Evolutionary conservation across 1,140 invertebrate genomes (phyloP), one percentile per base, ranked within the genome.

Genomic region (Catajapyx aquilonaris): DNA sequence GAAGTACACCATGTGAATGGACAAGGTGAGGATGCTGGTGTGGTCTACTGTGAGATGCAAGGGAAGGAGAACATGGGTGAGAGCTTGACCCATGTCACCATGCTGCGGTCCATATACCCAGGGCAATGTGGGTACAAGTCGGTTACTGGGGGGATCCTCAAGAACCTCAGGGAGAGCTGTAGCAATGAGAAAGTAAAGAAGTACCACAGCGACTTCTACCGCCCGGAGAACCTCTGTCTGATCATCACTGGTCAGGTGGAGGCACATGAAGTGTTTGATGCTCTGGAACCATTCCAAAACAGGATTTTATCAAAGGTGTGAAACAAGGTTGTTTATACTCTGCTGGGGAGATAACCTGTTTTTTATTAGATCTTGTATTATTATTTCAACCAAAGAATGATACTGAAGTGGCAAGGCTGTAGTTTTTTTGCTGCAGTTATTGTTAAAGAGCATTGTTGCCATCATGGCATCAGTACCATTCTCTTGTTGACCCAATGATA

Each of bases 21-120:
- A 3, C 69, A 83, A 42, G 88, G 85, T 2, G 71, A 84, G 46
- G 75, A 94, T 66, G 81, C 74, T 21, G 88, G 88, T 21, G 80
- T 91, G 20, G 84, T 91, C 1, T 94, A 93, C 53, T 85, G 79
- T 56, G 86, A 94, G 62, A 88, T 91, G 79, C 84, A 91, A 52
- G 75, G 74, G 16, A 48, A 65, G 18, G 83, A 88, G 56, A 86
- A 87, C 53, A 69, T 64, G 28, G 80, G 75, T n/a, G 75, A 81
- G 52, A 70, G 66, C 43, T 55, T 58, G 18, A 58, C 64, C 39
- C 62, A 75, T 45, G 54, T 68, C 31, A 67, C 65, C 44, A 55
- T 86, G 50, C 48, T 66, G 4, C 57, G 70, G 46, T 64, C 66
- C 4, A 66, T 85, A 46, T 90, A 87, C 47, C 23, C 23, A 28